Conservation (phyloP, 2,113 vertebrate genomes). For the Bucco capensis region DNA sequence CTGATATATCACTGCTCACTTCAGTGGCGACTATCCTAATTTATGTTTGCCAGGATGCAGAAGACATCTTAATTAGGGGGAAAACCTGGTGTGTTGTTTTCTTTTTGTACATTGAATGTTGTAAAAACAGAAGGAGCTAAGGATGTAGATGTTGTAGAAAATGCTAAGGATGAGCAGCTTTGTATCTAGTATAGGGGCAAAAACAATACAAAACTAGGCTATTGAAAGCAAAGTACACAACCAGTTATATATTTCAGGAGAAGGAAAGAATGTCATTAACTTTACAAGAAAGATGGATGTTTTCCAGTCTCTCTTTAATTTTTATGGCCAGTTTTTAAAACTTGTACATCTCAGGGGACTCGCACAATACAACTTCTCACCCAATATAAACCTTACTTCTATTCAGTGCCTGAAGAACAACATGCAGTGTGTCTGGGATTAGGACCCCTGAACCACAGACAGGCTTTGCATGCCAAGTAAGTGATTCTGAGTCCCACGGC, state of each 20-base stretch:
- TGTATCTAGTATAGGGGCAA: background rate
- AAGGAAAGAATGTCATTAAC: background rate
- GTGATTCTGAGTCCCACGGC: background rate
- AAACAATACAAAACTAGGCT: background rate
- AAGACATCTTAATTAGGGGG: background rate
- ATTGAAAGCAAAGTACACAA: background rate
- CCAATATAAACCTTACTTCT: background rate
- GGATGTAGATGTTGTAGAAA: background rate
- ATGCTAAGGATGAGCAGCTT: background rate
- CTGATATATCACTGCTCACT: background rate
- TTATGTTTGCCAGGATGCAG: background rate
- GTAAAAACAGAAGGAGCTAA: background rate
- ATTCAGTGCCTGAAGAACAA: background rate
- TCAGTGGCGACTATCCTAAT: background rate
- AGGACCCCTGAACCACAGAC: background rate
- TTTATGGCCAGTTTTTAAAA: background rate
- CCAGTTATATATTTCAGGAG: background rate
- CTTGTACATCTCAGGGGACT: background rate
- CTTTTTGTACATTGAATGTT: background rate
- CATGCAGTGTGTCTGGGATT: background rate
- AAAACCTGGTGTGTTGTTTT: background rate
- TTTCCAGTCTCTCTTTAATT: background rate
- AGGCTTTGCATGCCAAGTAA: background rate
- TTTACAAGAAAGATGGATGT: background rate
- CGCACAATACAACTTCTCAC: background rate